phyloP scores from a whole-genome alignment of 2,113 vertebrate species.

The Mesocricetus auratus region DNA sequence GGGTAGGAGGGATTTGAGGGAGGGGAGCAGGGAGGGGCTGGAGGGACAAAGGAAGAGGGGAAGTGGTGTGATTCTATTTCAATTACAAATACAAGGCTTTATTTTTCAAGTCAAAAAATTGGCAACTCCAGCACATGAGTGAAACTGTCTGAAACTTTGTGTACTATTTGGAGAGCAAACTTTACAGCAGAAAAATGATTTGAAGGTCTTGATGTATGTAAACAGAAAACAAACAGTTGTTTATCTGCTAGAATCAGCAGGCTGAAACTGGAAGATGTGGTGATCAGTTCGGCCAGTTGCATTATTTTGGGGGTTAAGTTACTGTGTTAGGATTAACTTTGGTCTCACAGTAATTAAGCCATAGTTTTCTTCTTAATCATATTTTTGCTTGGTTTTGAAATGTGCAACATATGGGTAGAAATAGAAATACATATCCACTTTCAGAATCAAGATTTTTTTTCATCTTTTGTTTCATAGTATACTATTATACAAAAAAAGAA shows the following conservation, averaged over 20 bases:
- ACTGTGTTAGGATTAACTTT: not conserved
- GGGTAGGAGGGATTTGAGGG: not conserved
- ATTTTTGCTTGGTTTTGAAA: conserved; percentile 21
- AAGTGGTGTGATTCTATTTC: not conserved
- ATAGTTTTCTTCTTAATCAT: not conserved
- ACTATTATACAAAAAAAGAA: not conserved
- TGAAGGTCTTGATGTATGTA: not conserved
- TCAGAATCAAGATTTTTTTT: not conserved
- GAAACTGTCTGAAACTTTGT: not conserved
- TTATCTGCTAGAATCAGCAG: not conserved
- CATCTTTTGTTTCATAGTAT: not conserved
- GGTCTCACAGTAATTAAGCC: not conserved
- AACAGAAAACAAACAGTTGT: not conserved
- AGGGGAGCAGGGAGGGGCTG: not conserved
- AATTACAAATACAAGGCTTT: not conserved
- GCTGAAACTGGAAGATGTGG: not conserved
- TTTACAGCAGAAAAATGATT: conserved; percentile 7
- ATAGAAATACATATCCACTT: not conserved
- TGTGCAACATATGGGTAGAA: not conserved
- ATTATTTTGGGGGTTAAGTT: not conserved
- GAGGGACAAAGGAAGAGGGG: not conserved
- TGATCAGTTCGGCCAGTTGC: not conserved
- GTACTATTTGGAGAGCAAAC: not conserved
- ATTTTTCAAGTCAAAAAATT: conserved; percentile 18
- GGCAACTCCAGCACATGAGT: not conserved